These are phyloP conservation scores for Meloe dianella DNA, from an alignment of 2,888 invertebrate genomes.

Conservation along the genomic window DNA sequence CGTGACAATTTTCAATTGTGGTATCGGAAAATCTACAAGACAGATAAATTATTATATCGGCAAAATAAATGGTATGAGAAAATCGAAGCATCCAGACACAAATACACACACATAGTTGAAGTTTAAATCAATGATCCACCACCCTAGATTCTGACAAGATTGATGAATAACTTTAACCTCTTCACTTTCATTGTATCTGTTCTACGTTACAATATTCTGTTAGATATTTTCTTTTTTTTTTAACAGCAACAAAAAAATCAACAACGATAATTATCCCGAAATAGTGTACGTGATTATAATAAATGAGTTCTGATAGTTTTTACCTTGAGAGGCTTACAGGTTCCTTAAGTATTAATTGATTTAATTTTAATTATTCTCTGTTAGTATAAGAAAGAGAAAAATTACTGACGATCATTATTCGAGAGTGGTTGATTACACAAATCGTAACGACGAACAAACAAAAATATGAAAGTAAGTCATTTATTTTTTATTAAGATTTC, in stretches of 20 bases:
- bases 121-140: slow-evolving; percentile 38
- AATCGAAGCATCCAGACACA: not conserved
- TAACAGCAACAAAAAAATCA: too few species aligned
- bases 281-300: not conserved
- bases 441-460: not conserved
- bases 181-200: slow-evolving; percentile 21
- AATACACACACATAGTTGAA: not conserved
- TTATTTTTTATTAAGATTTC: not conserved
- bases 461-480: not conserved
- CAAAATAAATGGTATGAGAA: not conserved
- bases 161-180: slow-evolving; percentile 39
- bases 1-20: not conserved
- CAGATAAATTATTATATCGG: slow-evolving; percentile 4
- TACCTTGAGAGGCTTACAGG: not conserved
- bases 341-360: not conserved
- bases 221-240: not conserved
- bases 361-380: not conserved
- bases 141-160: slow-evolving; percentile 29
- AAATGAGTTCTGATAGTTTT: not conserved
- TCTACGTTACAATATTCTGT: not conserved
- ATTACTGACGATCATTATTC: not conserved
- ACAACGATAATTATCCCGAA: not conserved
- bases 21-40: slow-evolving; percentile 1
- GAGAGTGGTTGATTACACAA: not conserved
- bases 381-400: not conserved